These are phyloP conservation scores for Zosterops hypoxanthus DNA, from an alignment of 2,113 vertebrate species.

Conservation along the genomic window DNA sequence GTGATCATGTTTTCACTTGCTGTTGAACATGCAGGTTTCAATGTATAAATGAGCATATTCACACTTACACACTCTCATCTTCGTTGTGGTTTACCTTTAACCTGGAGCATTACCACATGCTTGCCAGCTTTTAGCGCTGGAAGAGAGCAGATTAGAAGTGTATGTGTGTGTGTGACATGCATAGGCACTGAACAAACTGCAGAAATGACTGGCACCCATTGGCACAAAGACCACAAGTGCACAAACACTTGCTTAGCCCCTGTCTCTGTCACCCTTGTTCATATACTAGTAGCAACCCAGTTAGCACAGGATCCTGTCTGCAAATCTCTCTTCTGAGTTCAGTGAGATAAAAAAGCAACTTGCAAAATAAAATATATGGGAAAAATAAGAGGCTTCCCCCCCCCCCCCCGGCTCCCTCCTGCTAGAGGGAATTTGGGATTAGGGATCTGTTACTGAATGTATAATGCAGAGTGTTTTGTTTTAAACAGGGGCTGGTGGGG, in stretches of 20 bases:
- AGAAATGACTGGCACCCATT: background rate
- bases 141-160: background rate
- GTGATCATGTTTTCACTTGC: background rate
- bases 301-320: background rate
- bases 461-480: slow-evolving; percentile 29
- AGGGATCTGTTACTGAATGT: slow-evolving; percentile 31
- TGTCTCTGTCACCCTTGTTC: background rate
- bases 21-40: background rate
- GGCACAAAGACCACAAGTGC: background rate
- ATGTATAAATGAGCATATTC: background rate
- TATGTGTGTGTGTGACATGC: background rate
- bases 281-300: slow-evolving; percentile 13
- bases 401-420: background rate
- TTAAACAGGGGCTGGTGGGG: slow-evolving; percentile 1
- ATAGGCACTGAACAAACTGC: background rate
- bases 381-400: background rate
- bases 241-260: background rate
- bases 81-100: background rate
- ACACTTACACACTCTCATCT: background rate
- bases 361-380: background rate
- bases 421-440: slow-evolving; percentile 15
- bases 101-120: background rate
- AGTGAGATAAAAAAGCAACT: slow-evolving; percentile 3
- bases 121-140: background rate
- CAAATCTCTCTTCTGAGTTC: background rate